Evolutionary conservation across 2,888 invertebrate species (phyloP), one percentile per base, ranked within the genome.

Genomic region (Ophion ventricosus): DNA sequence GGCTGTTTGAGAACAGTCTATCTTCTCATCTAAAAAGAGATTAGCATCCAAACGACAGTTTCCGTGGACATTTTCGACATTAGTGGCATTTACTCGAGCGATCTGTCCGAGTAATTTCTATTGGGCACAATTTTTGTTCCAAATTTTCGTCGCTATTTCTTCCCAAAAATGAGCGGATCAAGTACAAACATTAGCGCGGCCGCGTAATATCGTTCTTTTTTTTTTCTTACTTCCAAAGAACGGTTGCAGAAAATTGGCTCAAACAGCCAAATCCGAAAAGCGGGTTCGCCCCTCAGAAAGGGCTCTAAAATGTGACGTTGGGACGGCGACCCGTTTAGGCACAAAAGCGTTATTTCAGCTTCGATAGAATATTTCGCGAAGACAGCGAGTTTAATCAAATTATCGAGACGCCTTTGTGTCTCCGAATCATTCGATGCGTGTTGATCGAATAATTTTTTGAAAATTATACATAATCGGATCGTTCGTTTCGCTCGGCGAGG

Each of bases 301-400:
- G 56, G 40, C 59, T 20, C 10, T 26, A 17, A 66, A 73, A 35
- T 70, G 35, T 10, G 43, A 79, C 43, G 43, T 2, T 59, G 40
- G 43, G 59, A 75, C 74, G 20, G 59, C 35, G n/a, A 75, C 40
- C 61, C 59, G 76, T 80, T 76, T 61, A 59, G 54, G 72, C 57
- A 61, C 70, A 40, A 61, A 80, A 82, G 35, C 17, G 54, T 79
- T 70, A 80, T 83, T 83, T 76, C 83, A 83, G 64, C 56, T 80
- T 72, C 69, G 72, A 82, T 49, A 67, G 14, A 54, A n/a, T 17
- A 59, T 43, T 14, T 20, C 14, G 10, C 56, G 26, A 56, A 56
- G 57, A 20, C 23, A 23, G 63, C n/a, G 74, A 70, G 25, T 74
- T 20, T 10, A 20, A 54, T 35, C n/a, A 43, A 79, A 75, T 64